Base-by-base conservation (phyloP, 2,888 invertebrate species). In the Plebejus anna region DNA sequence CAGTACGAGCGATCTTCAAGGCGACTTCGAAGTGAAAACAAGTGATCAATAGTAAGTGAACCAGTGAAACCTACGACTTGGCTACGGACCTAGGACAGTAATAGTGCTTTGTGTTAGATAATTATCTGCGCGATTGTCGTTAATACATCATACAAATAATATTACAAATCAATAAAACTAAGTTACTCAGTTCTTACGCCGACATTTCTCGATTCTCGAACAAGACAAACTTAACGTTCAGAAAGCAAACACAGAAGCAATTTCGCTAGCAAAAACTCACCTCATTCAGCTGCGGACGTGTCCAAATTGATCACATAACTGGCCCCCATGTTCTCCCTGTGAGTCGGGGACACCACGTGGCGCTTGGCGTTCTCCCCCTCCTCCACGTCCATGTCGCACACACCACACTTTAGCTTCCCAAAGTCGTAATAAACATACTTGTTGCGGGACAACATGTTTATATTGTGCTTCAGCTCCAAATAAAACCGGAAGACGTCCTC, bases 291-390 rank as follows among this genome's bases (percentile, higher is more conserved):
- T 79, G 85, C 87, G 80, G 89, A 83, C 72, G 83, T 83, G 76
- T 92, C 93, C 82, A 90, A 80, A 81, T 77, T 84, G 79, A 88
- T 89, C 81, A 91, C 86, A 84, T 90, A 92, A 84, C 88, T 91
- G 87, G 91, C 88, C 86, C 93, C 94, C 93, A 94, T 94, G 76
- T 88, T 91, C 76, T 93, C 94, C 76, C 89, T 86, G 78, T 94
- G 94, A 3, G 89, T 87, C 0, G 87, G 75, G 0, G 93, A 92
- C 36, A 91, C 85, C 1, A 94, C 93, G 66, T 94, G 94, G 9
- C 86, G 85, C 82, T 94, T 94, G 0, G 92, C 94, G 1, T 92
- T 93, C 83, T 94, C 93, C 0, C 86, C 87, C 0, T 88, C 91
- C 0, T 86, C 89, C 0, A 94, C 73, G 70, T 91, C 91, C 0